phyloP scores from a whole-genome alignment of 2,797 vertebrate genomes.

The Centropyge bicolor region DNA sequence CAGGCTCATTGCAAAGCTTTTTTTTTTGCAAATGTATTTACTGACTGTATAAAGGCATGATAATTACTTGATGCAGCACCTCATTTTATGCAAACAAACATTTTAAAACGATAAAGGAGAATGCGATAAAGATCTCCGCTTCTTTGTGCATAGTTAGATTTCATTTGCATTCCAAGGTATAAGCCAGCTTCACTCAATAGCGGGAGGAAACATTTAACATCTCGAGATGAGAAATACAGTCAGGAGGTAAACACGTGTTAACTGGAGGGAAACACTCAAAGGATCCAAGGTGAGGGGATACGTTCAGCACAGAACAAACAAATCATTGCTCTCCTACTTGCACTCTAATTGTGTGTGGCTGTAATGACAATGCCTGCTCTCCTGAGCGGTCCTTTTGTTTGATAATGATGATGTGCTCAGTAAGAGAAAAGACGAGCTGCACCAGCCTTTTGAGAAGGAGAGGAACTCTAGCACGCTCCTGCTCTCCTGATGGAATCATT shows the following conservation, averaged over 20 bases:
- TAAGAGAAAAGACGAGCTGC: constrained; percentile 76
- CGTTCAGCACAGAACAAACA: constrained; percentile 89
- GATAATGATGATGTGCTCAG: constrained; percentile 84
- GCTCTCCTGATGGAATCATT: constrained; percentile 75
- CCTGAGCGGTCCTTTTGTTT: constrained; percentile 82
- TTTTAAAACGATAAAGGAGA: constrained; percentile 32
- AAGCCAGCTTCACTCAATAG: constrained; percentile 41
- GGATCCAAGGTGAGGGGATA: constrained; percentile 77
- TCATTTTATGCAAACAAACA: constrained; percentile 40
- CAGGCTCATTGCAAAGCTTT: constrained; percentile 24
- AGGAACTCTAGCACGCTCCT: constrained; percentile 77
- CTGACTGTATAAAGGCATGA: constrained; percentile 26
- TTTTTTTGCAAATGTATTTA: constrained; percentile 30
- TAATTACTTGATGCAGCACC: constrained; percentile 34
- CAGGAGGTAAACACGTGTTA: constrained; percentile 65
- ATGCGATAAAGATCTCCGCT: constrained; percentile 30
- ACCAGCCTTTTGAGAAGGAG: constrained; percentile 74
- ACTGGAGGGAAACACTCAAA: constrained; percentile 52
- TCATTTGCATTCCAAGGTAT: constrained; percentile 53
- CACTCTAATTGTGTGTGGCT: constrained; percentile 87
- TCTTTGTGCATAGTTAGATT: constrained; percentile 39
- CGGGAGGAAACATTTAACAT: constrained; percentile 65
- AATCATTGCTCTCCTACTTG: constrained; percentile 86
- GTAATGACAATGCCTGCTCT: constrained; percentile 84
- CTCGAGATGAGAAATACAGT: constrained; percentile 54